phyloP scores from a whole-genome alignment of 1,140 invertebrate genomes.

The Cotesia vestalis region DNA sequence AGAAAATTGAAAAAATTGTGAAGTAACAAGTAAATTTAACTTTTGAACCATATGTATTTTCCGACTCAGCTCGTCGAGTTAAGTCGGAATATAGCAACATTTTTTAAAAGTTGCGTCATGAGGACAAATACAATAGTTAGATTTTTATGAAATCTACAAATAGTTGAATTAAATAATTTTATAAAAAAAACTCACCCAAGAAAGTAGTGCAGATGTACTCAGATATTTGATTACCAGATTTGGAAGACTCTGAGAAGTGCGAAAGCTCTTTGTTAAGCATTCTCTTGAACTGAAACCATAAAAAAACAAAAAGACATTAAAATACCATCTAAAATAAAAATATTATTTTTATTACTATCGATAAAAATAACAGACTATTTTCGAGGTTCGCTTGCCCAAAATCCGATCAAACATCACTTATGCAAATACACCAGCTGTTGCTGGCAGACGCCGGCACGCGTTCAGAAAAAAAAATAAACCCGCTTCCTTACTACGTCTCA shows the following conservation, averaged over 20 bases:
- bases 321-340: not conserved
- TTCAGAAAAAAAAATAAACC: too few species aligned
- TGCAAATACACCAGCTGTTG: conserved; percentile 30
- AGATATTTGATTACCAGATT: conserved; percentile 98
- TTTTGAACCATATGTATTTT: too few species aligned
- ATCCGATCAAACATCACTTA: not conserved
- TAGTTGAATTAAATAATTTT: not conserved
- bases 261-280: conserved; percentile 99
- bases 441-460: not conserved
- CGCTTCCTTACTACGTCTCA: too few species aligned
- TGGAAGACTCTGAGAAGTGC: conserved; percentile 98
- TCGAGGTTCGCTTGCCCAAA: not conserved
- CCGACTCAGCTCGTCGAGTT: too few species aligned
- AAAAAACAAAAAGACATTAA: conserved; percentile 13
- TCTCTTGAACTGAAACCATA: conserved; percentile 91
- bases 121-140: too few species aligned
- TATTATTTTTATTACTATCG: not conserved
- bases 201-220: conserved; percentile 99
- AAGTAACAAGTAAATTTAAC: too few species aligned
- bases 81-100: too few species aligned
- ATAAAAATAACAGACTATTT: conserved; percentile 5
- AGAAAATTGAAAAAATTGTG: too few species aligned
- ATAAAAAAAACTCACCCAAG: conserved; percentile 80
- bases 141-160: too few species aligned
- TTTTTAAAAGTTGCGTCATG: too few species aligned